A percentile compares a stretch with the other conserved stretches of the same genome.
Conservation (phyloP, 2,797 vertebrate species). For the Myripristis murdjan region DNA sequence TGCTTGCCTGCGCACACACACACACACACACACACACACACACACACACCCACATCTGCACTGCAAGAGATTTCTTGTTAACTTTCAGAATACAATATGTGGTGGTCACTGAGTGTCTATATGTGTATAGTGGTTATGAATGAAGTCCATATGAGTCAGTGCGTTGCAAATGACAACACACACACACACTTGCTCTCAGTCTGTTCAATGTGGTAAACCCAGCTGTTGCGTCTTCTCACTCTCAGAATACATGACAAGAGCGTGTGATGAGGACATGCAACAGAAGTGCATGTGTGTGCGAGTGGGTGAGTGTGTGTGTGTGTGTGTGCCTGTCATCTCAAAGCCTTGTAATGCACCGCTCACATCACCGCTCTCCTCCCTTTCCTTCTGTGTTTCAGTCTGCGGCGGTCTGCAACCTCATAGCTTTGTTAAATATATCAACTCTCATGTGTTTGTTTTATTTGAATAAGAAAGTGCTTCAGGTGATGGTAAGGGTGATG, state of each 20-base stretch:
- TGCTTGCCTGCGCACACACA: conserved; percentile 44
- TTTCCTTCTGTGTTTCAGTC: neutral
- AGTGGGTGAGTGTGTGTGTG: neutral
- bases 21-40: conserved; percentile 32
- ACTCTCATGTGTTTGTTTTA: too few relatives aligned
- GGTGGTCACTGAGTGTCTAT: conserved; percentile 63
- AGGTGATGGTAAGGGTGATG: too few relatives aligned
- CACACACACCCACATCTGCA: conserved; percentile 45
- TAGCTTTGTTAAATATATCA: too few relatives aligned
- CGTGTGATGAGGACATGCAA: conserved; percentile 66
- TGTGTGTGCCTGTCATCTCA: conserved; percentile 21
- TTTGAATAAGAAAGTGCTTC: too few relatives aligned
- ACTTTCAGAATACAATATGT: conserved; percentile 41
- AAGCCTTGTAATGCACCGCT: neutral
- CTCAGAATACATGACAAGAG: conserved; percentile 60
- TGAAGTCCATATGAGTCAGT: neutral
- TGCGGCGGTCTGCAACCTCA: neutral
- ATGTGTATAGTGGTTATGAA: conserved; percentile 5
- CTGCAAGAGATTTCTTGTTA: conserved; percentile 64
- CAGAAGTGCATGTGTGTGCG: conserved; percentile 23
- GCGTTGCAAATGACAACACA: neutral
- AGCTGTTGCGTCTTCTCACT: conserved; percentile 77
- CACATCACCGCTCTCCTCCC: neutral
- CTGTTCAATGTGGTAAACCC: conserved; percentile 40
- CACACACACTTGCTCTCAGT: conserved; percentile 23